Evolutionary conservation across 2,797 vertebrate genomes (phyloP), one percentile per base, ranked within the genome.

Genomic region (Pogonophryne albipinna): DNA sequence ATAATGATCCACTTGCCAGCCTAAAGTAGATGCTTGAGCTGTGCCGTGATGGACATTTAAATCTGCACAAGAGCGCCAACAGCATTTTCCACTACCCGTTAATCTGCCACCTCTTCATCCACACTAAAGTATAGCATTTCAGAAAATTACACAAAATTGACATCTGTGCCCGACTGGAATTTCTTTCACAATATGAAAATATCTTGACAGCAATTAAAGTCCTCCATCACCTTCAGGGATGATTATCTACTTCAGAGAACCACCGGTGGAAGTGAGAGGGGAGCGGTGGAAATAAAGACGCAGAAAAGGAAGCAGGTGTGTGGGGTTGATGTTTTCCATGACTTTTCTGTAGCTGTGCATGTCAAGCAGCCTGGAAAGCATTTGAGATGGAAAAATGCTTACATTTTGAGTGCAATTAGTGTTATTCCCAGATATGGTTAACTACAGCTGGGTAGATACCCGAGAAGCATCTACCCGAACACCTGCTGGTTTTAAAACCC

Each of bases 111-210:
- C 76, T 84, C 75, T 85, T 72, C 59, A 76, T 79, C 78, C 74
- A 84, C 69, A 87, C 78, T 82, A 81, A 93, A 91, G 91, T 91
- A 92, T 91, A 91, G 80, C 49, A 83, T 94, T 93, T 89, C 92
- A 89, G 86, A 90, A 94, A 93, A 93, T 94, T 93, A 82, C 84
- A 92, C 84, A 80, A 89, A 94, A 95, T 93, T 94, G 91, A 88
- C 86, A 87, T 87, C 83, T 87, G 85, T 44, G 88, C 73, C 75
- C 85, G 86, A 76, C 78, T 79, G 66, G 76, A 82, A 71, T 90
- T 79, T 66, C 77, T 83, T 77, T 61, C 67, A 73, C 70, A 84
- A 88, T 85, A 87, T 91, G 79, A 91, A 92, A 90, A 93, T 86
- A 85, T 77, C 87, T 86, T 75, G 68, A 82, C 58, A 16, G 85